Evolutionary conservation across 2,113 vertebrate genomes (phyloP).

Genomic region (Fregata magnificens): DNA sequence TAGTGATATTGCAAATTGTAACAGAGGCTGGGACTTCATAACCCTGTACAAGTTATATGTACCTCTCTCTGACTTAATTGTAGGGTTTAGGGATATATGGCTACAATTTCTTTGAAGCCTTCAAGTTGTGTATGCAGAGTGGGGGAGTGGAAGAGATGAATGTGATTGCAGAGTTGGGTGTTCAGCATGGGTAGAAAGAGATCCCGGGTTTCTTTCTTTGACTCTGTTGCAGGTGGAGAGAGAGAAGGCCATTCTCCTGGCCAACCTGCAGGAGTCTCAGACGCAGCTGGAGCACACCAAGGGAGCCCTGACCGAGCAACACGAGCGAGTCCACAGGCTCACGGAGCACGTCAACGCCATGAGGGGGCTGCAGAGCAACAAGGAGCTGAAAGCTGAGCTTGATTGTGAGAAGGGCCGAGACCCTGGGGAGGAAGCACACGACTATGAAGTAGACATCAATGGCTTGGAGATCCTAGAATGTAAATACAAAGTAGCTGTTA

Average conservation of each 20-base stretch:
- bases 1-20: not conserved
- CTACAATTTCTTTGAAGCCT: not conserved
- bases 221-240: slow-evolving; percentile 85
- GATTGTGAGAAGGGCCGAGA: slow-evolving; percentile 86
- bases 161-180: not conserved
- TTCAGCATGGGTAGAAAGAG: fast-evolving
- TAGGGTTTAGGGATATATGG: not conserved
- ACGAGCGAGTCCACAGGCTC: slow-evolving; percentile 86
- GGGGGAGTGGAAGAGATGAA: not conserved
- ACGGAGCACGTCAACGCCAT: slow-evolving; percentile 86
- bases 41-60: fast-evolving
- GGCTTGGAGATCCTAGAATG: slow-evolving; percentile 94
- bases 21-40: not conserved
- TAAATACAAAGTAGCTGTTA: slow-evolving; percentile 96
- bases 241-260: slow-evolving; percentile 90
- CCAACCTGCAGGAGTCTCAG: slow-evolving; percentile 93
- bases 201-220: not conserved
- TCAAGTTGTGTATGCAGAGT: not conserved
- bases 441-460: slow-evolving; percentile 86
- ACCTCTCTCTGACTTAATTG: not conserved
- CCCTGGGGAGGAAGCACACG: slow-evolving; percentile 74
- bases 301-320: slow-evolving; percentile 92
- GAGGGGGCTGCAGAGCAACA: slow-evolving; percentile 83
- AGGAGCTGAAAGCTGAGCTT: slow-evolving; percentile 81
- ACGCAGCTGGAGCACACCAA: slow-evolving; percentile 95